Base-by-base conservation (phyloP, 2,888 invertebrate genomes). In the Zeuzera pyrina region DNA sequence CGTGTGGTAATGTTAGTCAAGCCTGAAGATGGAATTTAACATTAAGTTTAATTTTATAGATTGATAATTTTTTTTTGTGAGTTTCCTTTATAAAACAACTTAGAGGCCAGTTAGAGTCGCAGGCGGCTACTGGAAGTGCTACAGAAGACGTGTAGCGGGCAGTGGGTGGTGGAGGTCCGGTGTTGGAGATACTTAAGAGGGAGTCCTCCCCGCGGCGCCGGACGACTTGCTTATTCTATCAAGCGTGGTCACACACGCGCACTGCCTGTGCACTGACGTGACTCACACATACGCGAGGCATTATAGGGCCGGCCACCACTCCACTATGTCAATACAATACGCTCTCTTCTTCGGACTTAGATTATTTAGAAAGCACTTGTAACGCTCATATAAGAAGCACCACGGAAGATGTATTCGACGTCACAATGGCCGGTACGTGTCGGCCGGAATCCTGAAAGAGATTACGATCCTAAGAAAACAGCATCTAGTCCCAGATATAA, bases 351-450 rank as follows among this genome's bases (percentile, higher is more conserved):
- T 61, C 79, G 83, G 84, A 84, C 84, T 84, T 81, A 83, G 84
- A 84, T 84, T 84, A 84, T 84, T 84, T 84, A 84, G 84, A 84
- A 84, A 84, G 84, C 84, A 84, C 84, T 84, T 84, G 81, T 84
- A 84, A 83, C 76, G 81, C 77, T 84, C 84, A 84, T 84, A 84
- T 84, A 84, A 84, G 83, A 81, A 73, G 76, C 73, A 71, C 64
- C 72, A 67, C 69, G 69, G 70, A 79, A 83, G 81, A 78, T 71
- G 76, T 71, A 71, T 73, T 71, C 66, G 52, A 64, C 77, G 78
- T 81, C 76, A 83, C 83, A 83, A 83, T 83, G 74, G 83, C 68
- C 78, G 68, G 70, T 28, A 28, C 28, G 28, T 28, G 28, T 25
- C 25, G 12, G 66, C 56, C 64, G 67, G 63, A 81, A 69, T 74